phyloP scores from a whole-genome alignment of 2,113 vertebrate species.

The Passer domesticus region DNA sequence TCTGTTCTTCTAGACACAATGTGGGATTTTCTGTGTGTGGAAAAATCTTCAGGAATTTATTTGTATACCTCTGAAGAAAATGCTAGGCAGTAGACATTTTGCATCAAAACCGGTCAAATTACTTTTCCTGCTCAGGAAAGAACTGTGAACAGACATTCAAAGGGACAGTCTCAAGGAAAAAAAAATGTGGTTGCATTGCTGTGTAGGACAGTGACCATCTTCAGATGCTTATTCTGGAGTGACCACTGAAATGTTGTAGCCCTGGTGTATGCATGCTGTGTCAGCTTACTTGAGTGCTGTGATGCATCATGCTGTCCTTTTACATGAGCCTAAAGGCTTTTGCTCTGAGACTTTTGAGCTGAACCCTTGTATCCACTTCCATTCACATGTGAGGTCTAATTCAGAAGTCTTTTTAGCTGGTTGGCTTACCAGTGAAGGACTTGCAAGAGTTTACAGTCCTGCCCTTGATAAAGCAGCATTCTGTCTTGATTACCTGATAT shows the following conservation, averaged over 20 bases:
- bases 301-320: neutral
- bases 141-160: neutral
- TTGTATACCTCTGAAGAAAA: neutral
- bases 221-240: neutral
- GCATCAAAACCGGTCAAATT: neutral
- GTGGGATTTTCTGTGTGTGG: neutral
- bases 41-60: neutral
- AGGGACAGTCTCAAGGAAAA: accelerated
- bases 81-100: neutral
- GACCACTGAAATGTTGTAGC: neutral
- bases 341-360: accelerated
- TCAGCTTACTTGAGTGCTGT: neutral
- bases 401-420: neutral
- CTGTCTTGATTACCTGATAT: neutral
- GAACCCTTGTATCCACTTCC: neutral
- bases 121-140: neutral
- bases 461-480: neutral
- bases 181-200: neutral
- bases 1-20: neutral
- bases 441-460: neutral
- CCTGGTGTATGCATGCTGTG: neutral
- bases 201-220: neutral
- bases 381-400: neutral
- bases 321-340: neutral
- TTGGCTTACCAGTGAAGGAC: neutral